Evolutionary conservation across 1,140 invertebrate species (phyloP), one percentile per base, ranked within the genome.

Genomic region (Pristionchus pacificus): DNA sequence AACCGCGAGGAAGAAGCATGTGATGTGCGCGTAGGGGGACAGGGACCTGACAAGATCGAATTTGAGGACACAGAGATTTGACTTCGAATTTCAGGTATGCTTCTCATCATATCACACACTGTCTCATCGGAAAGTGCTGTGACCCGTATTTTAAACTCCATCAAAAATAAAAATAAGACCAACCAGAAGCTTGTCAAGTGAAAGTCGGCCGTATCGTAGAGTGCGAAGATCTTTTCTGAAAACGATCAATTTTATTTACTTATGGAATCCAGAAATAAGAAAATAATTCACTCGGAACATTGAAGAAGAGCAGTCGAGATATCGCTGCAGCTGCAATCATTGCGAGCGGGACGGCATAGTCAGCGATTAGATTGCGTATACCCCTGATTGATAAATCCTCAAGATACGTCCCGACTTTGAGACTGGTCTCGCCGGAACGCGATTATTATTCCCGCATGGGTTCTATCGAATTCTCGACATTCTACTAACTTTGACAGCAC

Each of bases 341-440:
- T n/a, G 84, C 80, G 1, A 85, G 72, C 61, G 86, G 86, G 6
- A 87, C 77, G 24, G 86, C 84, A 77, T 85, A 87, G 74, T 86
- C 85, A 10, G 85, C 82, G 28, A 87, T 60, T 58, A 86, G 69
- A 71, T 87, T 85, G 6, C 85, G 72, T 67, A 85, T 86, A 14
- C 77, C 75, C 59, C 66, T 68, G 10, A 33, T 24, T 32, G 27
- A 38, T 65, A 25, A 0, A 49, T 49, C 38, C 19, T n/a, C n/a
- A n/a, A n/a, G n/a, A n/a, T n/a, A n/a, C n/a, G n/a, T n/a, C n/a
- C n/a, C n/a, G n/a, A n/a, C n/a, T n/a, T n/a, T n/a, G n/a, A n/a
- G n/a, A n/a, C n/a, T n/a, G n/a, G n/a, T n/a, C n/a, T n/a, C n/a
- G n/a, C n/a, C n/a, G n/a, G n/a, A n/a, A n/a, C n/a, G n/a, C n/a